Base-by-base conservation (phyloP, 2,797 vertebrate genomes). In the Vespertilio murinus region DNA sequence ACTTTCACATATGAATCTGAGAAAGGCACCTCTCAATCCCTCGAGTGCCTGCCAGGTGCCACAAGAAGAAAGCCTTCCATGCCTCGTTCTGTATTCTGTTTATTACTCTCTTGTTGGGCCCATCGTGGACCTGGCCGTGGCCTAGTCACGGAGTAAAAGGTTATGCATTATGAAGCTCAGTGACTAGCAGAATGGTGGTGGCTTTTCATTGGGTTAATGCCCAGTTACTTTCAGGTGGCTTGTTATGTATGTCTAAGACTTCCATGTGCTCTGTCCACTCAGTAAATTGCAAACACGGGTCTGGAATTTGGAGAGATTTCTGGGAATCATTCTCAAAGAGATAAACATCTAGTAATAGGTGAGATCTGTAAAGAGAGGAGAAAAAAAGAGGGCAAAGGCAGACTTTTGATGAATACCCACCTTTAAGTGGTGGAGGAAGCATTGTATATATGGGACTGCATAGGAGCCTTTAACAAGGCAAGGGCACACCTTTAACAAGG, bases 261-360 rank as follows among this genome's bases (percentile, higher is more conserved):
- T 59, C 5, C 18, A 3, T 6, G 23, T 75, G 40, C 30, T 59
- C 25, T 59, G 18, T 38, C 59, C 70, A 38, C 70, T 87, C 74
- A 77, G 2, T 61, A 73, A 74, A 22, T 91, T 70, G n/a, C 74
- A 86, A 61, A 59, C 33, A 18, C 8, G 23, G 33, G 14, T 70
- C 33, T 85, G 67, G 77, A 83, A 85, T 80, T 56, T 59, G 14
- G 49, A 69, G 45, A 45, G 38, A 52, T 20, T 73, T 81, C 38
- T 69, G 30, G 47, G 42, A 64, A 14, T 78, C 49, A 25, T 73
- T 77, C 25, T 92, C 54, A 56, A 10, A 82, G 64, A 56, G 6
- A 11, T 25, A 8, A 18, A 30, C 54, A 22, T 70, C n/a, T 88
- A 25, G 70, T 17, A 89, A 23, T 35, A 70, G 17, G 17, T 42